phyloP scores from a whole-genome alignment of 2,888 invertebrate genomes.

The Xylocampa areola region DNA sequence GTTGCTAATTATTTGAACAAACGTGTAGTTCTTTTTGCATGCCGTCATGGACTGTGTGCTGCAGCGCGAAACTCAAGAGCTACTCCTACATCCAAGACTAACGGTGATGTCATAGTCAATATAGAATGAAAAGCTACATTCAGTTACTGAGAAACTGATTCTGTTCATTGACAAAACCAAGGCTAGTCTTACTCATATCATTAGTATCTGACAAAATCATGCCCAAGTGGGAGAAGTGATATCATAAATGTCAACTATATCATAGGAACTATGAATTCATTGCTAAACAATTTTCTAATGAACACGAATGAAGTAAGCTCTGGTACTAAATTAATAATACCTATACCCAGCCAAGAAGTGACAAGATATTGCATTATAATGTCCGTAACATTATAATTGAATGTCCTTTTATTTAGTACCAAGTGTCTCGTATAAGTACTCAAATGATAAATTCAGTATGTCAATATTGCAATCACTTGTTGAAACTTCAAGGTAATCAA shows the following conservation, averaged over 20 bases:
- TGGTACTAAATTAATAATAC: conserved; percentile 6
- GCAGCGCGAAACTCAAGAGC: conserved; percentile 67
- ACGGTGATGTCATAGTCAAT: conserved; percentile 84
- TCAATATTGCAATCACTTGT: background rate
- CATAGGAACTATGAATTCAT: conserved; percentile 27
- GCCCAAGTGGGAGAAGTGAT: conserved; percentile 58
- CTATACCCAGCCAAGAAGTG: conserved; percentile 8
- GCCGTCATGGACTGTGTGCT: conserved; percentile 77
- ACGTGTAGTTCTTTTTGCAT: conserved; percentile 78
- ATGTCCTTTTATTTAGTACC: conserved; percentile 16
- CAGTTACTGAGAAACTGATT: conserved; percentile 72
- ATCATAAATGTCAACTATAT: conserved; percentile 50
- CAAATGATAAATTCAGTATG: conserved; percentile 16
- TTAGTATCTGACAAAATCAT: conserved; percentile 56
- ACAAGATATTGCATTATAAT: conserved; percentile 6
- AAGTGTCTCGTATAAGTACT: conserved; percentile 12
- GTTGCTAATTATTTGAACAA: conserved; percentile 75
- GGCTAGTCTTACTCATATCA: conserved; percentile 69
- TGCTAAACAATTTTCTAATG: conserved; percentile 13
- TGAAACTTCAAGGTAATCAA: conserved; percentile 5
- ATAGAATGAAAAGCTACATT: conserved; percentile 72
- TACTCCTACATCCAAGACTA: conserved; percentile 70
- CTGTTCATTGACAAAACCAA: conserved; percentile 69
- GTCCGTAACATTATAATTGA: conserved; percentile 19
- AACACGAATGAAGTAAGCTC: background rate